Evolutionary conservation across 2,888 invertebrate genomes (phyloP), one percentile per base, ranked within the genome.

Genomic region (Drosophila mettleri): DNA sequence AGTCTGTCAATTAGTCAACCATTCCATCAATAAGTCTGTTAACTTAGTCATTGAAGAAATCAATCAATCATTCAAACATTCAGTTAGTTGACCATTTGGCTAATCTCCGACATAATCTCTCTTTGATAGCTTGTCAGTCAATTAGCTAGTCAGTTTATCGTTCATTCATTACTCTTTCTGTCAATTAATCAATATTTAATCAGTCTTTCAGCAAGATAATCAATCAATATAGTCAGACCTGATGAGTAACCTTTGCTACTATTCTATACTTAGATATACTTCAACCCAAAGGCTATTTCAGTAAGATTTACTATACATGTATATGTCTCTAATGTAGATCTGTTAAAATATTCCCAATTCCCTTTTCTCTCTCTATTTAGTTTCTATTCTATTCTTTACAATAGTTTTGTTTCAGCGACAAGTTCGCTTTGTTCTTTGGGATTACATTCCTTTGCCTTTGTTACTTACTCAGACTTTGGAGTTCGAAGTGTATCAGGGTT

Each of bases 401-500:
- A 41, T 14, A 9, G n/a, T 5, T 24, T 24, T 24, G 9, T 8
- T 8, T 24, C 14, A 2, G 14, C 14, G 5, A 10, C 29, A 27
- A 27, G 10, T 16, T n/a, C n/a, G n/a, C n/a, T n/a, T n/a, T n/a
- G n/a, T n/a, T 14, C 27, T 2, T 7, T 46, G 1, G 27, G n/a
- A 2, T 29, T 7, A 0, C 16, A 20, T 31, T 18, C 9, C 14
- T 5, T n/a, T 16, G 6, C n/a, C 5, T 20, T 34, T 34, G 8
- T 8, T 63, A 94, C 94, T 94, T 93, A 96, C 96, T 94, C 83
- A 96, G 93, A 90, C 94, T 93, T 67, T 93, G 93, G 60, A 96
- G 92, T 64, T 94, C 93, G 65, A 90, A 92, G 49, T 88, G 90
- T 53, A 92, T 91, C 33, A 90, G 80, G 8, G 92, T 83, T 53